phyloP scores from a whole-genome alignment of 2,113 vertebrate species.

The Mesitornis unicolor region DNA sequence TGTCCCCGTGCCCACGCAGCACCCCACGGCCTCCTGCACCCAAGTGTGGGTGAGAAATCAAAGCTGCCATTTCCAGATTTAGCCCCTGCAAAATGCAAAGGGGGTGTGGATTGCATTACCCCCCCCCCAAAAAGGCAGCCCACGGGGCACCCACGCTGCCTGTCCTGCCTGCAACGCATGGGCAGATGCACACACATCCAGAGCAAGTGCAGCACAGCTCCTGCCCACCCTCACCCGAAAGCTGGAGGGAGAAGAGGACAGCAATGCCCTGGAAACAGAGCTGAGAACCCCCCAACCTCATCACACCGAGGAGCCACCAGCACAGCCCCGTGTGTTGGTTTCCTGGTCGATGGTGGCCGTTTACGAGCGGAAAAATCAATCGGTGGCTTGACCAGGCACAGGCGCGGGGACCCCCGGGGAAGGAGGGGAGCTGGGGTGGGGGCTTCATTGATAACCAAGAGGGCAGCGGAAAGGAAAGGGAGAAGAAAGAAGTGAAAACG shows the following conservation, averaged over 20 bases:
- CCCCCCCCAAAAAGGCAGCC: neutral
- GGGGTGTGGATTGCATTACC: slow-evolving; percentile 19
- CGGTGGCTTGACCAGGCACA: neutral
- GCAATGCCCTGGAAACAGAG: accelerated
- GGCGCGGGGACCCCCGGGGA: neutral
- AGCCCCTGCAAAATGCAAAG: neutral
- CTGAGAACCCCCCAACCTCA: neutral
- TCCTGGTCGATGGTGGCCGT: neutral
- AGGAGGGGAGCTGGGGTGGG: neutral
- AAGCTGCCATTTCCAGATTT: slow-evolving; percentile 1
- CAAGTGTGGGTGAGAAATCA: slow-evolving; percentile 16
- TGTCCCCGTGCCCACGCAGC: accelerated
- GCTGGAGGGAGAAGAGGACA: neutral
- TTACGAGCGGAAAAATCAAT: slow-evolving; percentile 35
- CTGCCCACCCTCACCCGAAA: neutral
- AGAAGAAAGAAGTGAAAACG: slow-evolving; percentile 50
- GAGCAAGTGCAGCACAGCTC: accelerated
- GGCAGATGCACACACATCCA: accelerated
- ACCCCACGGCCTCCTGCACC: neutral
- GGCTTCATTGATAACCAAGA: neutral
- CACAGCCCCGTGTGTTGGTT: neutral
- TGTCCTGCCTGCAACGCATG: accelerated
- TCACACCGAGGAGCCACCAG: accelerated
- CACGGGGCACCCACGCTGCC: neutral
- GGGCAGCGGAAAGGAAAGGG: neutral